Evolutionary conservation across 1,140 invertebrate species (phyloP).

Genomic region (Platyscapa corneri): DNA sequence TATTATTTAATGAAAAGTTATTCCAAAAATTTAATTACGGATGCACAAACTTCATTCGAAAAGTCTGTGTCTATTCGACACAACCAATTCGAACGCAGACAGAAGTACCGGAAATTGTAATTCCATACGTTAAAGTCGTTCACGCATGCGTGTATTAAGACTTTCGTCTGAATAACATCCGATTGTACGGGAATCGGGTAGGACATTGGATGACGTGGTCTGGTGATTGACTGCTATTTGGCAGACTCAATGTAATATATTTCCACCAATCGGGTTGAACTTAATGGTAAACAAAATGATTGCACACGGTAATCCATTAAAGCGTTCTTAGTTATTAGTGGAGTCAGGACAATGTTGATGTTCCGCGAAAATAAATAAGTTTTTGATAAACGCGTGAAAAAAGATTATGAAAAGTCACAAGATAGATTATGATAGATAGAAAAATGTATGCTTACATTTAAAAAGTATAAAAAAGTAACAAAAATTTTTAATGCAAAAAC

Average conservation of each 20-base stretch:
- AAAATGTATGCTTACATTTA: background rate
- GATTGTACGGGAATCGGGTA: background rate
- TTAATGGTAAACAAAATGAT: background rate
- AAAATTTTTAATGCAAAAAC: too few relatives aligned
- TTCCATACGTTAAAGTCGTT: slow-evolving; percentile 22
- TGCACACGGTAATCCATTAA: background rate
- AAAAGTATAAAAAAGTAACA: background rate
- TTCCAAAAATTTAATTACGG: slow-evolving; percentile 11
- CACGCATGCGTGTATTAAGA: background rate
- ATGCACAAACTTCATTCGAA: background rate
- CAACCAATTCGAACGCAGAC: background rate
- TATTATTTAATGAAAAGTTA: background rate
- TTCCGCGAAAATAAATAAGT: background rate
- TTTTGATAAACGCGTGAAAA: background rate
- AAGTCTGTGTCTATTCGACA: background rate
- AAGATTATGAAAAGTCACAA: background rate
- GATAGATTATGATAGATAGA: too few relatives aligned
- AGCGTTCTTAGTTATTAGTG: too few relatives aligned
- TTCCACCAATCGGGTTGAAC: background rate
- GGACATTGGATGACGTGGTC: background rate
- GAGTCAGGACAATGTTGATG: too few relatives aligned
- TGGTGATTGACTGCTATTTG: background rate
- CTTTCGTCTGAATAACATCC: background rate
- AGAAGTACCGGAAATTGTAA: slow-evolving; percentile 11
- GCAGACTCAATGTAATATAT: background rate